Base-by-base conservation (phyloP, 2,113 vertebrate species). In the Ardeotis arabs region DNA sequence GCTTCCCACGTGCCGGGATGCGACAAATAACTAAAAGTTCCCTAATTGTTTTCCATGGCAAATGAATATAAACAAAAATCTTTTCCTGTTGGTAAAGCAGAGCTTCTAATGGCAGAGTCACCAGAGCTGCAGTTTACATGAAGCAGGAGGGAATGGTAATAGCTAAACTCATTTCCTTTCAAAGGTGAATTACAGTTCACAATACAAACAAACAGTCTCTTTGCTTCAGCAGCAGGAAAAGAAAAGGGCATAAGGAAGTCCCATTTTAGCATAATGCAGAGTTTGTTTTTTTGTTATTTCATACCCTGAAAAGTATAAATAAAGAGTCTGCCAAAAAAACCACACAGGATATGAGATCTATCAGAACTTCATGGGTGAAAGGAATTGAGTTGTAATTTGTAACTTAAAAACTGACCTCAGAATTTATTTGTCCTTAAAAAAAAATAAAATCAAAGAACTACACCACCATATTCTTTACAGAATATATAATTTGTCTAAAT, bases 161-260 rank as follows among this genome's bases (percentile, higher is more conserved):
- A 35, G 37, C 94, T 91, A 53, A 92, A 82, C 69, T 89, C 77
- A 94, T 91, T 97, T 97, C 96, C 95, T 92, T 95, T 73, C 87
- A 67, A 95, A 97, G 96, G 95, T 96, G 95, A 97, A 93, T 37
- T 89, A 87, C 94, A 97, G 94, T 95, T 96, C 91, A 95, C 45
- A 89, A 93, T 3, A 94, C 93, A 96, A 96, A 97, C 76, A 96
- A 96, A 96, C 89, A 94, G 56, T 73, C 73, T 78, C 90, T 82
- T 72, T 72, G 49, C 77, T 91, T 47, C 55, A 91, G 89, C 89
- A 82, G 60, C 5, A 0, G 68, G 56, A 83, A 74, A 64, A 91
- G 76, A 84, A 85, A 35, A 81, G 80, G 75, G 50, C 45, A 72
- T 18, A 68, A 92, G 80, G 86, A 95, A 96, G 67, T 81, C 70